Conservation (phyloP, 2,113 vertebrate species). For the Spizaetus ornatus region DNA sequence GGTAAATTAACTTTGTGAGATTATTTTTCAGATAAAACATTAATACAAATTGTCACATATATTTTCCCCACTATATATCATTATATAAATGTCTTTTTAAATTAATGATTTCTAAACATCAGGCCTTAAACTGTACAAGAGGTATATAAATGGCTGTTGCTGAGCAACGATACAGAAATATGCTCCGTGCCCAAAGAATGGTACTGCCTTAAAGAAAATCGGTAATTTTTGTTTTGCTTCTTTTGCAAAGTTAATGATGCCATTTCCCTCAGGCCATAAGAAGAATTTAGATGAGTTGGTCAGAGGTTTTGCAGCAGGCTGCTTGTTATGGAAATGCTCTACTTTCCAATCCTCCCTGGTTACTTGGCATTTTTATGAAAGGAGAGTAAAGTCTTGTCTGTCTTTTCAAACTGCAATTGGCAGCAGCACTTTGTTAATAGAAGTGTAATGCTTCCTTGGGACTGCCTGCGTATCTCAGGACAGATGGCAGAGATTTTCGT, state of each 20-base stretch:
- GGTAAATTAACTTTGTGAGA: background rate
- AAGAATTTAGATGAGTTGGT: background rate
- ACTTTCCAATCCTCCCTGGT: background rate
- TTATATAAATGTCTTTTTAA: background rate
- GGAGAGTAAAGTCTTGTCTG: background rate
- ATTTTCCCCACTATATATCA: background rate
- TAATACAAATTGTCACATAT: background rate
- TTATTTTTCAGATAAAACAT: background rate
- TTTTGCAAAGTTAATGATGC: background rate
- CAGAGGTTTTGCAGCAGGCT: background rate
- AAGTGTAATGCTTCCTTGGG: background rate
- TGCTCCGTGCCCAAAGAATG: fast-evolving
- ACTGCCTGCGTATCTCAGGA: fast-evolving
- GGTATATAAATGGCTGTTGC: background rate
- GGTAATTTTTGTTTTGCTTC: background rate
- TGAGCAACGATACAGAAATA: background rate
- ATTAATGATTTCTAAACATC: background rate
- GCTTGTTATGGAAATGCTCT: background rate
- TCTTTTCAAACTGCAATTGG: background rate
- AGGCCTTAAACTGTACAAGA: background rate
- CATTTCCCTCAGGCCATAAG: background rate
- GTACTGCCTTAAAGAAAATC: background rate
- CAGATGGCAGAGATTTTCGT: background rate
- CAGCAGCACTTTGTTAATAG: background rate
- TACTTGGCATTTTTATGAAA: background rate